Evolutionary conservation across 2,113 vertebrate species (phyloP).

Genomic region (Cyanoramphus novaezelandiae): DNA sequence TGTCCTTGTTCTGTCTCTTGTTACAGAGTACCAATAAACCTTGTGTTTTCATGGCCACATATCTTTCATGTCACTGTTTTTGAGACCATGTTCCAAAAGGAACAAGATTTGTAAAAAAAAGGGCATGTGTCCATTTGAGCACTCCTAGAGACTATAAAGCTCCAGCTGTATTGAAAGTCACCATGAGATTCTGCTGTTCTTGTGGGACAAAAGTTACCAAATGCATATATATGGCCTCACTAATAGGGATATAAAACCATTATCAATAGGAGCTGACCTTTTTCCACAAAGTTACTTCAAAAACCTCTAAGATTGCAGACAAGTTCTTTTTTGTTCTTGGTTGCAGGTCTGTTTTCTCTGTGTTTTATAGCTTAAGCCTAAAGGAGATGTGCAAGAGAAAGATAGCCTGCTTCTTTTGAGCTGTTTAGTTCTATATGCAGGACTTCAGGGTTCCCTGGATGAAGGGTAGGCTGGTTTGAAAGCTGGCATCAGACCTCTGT

Average conservation of each 20-base stretch:
- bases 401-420: not conserved
- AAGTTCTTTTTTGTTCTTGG: not conserved
- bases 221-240: not conserved
- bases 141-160: not conserved
- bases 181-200: not conserved
- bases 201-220: not conserved
- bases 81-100: not conserved
- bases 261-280: not conserved
- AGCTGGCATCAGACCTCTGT: not conserved
- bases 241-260: not conserved
- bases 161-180: not conserved
- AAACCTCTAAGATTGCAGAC: not conserved
- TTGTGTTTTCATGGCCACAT: not conserved
- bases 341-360: not conserved
- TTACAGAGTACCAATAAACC: not conserved
- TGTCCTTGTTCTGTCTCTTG: not conserved
- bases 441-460: not conserved
- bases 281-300: not conserved
- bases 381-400: not conserved
- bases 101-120: not conserved
- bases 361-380: not conserved
- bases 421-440: not conserved
- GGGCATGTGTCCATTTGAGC: not conserved
- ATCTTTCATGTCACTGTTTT: not conserved
- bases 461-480: not conserved